A percentile compares a stretch with the other conserved stretches of the same genome.
These are phyloP conservation scores for Cyrtorhinus lividipennis DNA, from an alignment of 1,140 invertebrate genomes.

Conservation along the genomic window DNA sequence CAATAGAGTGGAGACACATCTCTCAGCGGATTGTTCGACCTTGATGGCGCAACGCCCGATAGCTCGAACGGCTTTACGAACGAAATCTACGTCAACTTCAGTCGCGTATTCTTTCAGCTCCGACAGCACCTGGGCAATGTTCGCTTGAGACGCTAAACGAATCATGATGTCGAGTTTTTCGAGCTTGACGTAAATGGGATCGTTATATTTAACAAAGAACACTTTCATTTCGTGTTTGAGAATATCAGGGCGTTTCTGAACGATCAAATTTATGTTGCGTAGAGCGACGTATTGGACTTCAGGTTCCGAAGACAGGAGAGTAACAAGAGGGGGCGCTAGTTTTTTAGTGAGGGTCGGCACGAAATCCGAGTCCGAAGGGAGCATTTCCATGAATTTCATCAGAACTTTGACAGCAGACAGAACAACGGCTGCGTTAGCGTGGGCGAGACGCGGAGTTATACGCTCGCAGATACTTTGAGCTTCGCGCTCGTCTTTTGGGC, in stretches of 20 bases:
- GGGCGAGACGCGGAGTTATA: conserved; percentile 92
- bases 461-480: conserved; percentile 98
- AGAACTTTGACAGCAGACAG: conserved; percentile 93
- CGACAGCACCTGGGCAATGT: conserved; percentile 96
- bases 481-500: conserved; percentile 91
- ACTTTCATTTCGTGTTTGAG: conserved; percentile 99
- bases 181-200: conserved; percentile 99
- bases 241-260: conserved; percentile 97
- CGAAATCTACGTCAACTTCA: conserved; percentile 99
- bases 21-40: conserved; percentile 95
- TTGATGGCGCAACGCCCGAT: conserved; percentile 99
- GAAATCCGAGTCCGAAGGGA: conserved; percentile 85
- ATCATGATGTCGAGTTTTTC: conserved; percentile 99
- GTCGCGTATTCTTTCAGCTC: conserved; percentile 98
- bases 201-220: conserved; percentile 99
- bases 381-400: conserved; percentile 98
- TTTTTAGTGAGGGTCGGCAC: conserved; percentile 91
- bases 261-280: conserved; percentile 97
- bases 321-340: conserved; percentile 95
- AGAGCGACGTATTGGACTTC: conserved; percentile 99
- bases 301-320: conserved; percentile 91
- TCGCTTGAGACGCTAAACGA: conserved; percentile 89
- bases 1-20: conserved; percentile 95
- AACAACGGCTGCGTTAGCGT: conserved; percentile 99
- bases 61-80: conserved; percentile 92